Base-by-base conservation (phyloP, 92 coral and sea anemone genomes). In the Epizoanthus scotinus region DNA sequence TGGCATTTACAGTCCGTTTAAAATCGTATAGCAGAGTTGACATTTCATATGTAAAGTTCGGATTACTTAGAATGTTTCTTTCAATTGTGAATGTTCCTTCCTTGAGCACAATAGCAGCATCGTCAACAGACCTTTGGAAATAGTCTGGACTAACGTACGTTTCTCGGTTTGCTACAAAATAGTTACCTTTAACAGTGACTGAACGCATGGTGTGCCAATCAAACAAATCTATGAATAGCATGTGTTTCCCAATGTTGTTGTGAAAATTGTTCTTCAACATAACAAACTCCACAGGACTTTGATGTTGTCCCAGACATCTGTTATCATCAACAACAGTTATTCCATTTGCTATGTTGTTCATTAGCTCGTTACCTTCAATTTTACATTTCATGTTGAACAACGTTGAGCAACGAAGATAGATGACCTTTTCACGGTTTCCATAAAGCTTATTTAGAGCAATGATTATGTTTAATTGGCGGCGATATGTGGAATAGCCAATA, bases 21-120 rank as follows among this genome's bases (percentile, higher is more conserved):
- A 49, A 61, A 38, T 80, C 67, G 38, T 5, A 36, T 31, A 25
- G 53, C 70, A 64, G 21, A 0, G 91, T 72, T 20, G 87, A 70
- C 13, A 87, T 34, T 77, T 88, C 78, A 2, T 66, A 81, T 0
- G 70, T 25, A 24, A 63, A 73, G 59, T 19, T n/a, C 18, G 85
- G 78, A 50, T 79, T 71, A 15, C 75, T 83, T 9, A 87, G 71
- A 6, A 66, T 6, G 72, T 90, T 90, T 40, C 79, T 69, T 14
- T 73, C 68, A 15, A 90, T 52, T 0, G 29, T 75, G 5, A 84
- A 84, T 14, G 42, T 73, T n/a, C 91, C 91, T 22, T 71, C 84
- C 40, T 84, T 84, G 27, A 88, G 74, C 27, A 88, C 88, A 13
- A 88, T 54, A 1, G 79, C 63, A 13, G 83, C 91, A 8, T 63